These are phyloP conservation scores for Drosophila bocqueti DNA, from an alignment of 1,140 invertebrate species.

Conservation along the genomic window DNA sequence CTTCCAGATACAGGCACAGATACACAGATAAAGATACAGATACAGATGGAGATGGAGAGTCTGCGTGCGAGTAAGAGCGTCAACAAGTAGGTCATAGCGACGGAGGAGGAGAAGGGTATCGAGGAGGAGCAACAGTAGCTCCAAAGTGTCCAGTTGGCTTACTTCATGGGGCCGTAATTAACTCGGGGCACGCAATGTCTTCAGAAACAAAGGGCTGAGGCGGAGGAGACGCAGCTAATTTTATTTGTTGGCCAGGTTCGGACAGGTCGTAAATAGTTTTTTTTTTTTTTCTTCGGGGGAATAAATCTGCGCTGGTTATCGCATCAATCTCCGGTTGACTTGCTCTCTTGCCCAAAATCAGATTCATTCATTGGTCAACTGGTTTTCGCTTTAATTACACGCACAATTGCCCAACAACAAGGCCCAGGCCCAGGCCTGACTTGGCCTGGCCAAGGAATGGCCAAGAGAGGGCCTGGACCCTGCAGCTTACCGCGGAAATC, in stretches of 20 bases:
- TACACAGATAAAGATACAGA: conserved; percentile 5
- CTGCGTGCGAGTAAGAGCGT: conserved; percentile 16
- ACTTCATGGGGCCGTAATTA: conserved; percentile 50
- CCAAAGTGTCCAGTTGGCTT: conserved; percentile 36
- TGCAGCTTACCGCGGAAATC: conserved; percentile 4
- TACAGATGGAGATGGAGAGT: conserved; percentile 17
- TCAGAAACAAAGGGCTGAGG: conserved; percentile 24
- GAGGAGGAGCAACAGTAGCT: conserved; percentile 12
- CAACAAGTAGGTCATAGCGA: conserved; percentile 69
- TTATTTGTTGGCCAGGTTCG: conserved; percentile 52
- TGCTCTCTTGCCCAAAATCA: conserved; percentile 21
- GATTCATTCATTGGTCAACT: conserved; percentile 48
- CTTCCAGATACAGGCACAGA: conserved; percentile 19
- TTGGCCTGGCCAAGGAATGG: background rate
- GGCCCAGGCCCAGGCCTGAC: background rate
- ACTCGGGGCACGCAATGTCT: conserved; percentile 60
- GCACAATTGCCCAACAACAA: conserved; percentile 53
- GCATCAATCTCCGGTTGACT: conserved; percentile 50
- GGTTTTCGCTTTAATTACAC: conserved; percentile 48
- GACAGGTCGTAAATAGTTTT: conserved; percentile 46
- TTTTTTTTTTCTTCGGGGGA: conserved; percentile 14
- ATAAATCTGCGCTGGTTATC: conserved; percentile 50
- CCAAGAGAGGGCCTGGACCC: conserved; percentile 3
- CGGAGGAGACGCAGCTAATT: conserved; percentile 20
- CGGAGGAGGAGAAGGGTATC: conserved; percentile 8